A percentile compares a stretch with the other conserved stretches of the same genome.
Evolutionary conservation across 2,888 invertebrate species (phyloP).

Genomic region (Apotomis capreana): DNA sequence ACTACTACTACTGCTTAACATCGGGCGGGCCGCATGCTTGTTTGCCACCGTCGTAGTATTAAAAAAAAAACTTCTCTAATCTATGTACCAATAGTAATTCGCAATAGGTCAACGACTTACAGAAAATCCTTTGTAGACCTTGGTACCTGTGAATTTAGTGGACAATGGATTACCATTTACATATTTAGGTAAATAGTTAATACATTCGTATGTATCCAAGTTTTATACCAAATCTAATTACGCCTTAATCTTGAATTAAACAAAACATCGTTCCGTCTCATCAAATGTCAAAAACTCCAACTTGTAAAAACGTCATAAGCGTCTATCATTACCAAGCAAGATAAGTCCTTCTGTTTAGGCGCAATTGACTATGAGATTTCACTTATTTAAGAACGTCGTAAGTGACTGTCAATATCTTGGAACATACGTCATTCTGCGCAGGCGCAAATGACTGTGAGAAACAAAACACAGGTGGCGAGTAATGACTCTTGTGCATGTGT

Average conservation of each 20-base stretch:
- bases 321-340: not conserved
- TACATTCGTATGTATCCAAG: not conserved
- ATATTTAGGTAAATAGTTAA: not conserved
- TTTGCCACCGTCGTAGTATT: too few relatives aligned
- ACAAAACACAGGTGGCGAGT: constrained; percentile 62
- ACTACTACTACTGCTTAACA: too few relatives aligned
- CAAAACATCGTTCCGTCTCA: constrained; percentile 30
- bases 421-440: too few relatives aligned
- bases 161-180: too few relatives aligned
- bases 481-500: constrained; percentile 52
- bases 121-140: too few relatives aligned
- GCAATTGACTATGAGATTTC: constrained; percentile 58
- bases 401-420: too few relatives aligned
- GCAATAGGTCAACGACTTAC: too few relatives aligned
- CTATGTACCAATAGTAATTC: too few relatives aligned
- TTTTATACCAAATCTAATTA: constrained; percentile 17
- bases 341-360: not conserved
- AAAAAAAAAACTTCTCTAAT: too few relatives aligned
- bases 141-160: too few relatives aligned
- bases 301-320: not conserved
- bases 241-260: constrained; percentile 18
- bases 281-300: not conserved
- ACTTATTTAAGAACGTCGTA: too few relatives aligned
- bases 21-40: too few relatives aligned
- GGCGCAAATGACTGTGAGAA: constrained; percentile 60